phyloP scores from a whole-genome alignment of 2,113 vertebrate species.

The Octodon degus region DNA sequence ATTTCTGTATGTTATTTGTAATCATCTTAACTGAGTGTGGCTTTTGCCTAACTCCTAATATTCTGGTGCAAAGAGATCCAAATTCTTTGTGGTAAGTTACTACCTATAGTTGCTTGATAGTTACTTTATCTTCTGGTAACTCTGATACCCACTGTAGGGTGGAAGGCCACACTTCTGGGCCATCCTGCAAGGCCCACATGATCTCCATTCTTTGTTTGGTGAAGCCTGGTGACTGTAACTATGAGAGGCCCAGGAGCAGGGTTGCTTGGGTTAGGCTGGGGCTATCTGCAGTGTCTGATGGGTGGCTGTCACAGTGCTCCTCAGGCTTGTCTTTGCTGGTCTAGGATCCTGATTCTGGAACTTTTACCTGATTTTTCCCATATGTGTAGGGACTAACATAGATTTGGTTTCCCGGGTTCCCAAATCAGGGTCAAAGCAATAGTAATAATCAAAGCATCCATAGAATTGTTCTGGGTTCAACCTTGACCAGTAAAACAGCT shows the following conservation, averaged over 20 bases:
- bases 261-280: not conserved
- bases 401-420: not conserved
- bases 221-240: not conserved
- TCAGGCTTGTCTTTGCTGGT: not conserved
- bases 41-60: not conserved
- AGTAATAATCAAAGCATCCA: not conserved
- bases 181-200: not conserved
- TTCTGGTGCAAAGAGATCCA: not conserved
- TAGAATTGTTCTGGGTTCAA: not conserved
- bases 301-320: not conserved
- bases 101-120: not conserved
- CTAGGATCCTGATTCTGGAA: too few species aligned
- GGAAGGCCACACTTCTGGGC: not conserved
- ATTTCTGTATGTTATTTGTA: conserved; percentile 35
- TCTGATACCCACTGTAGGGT: not conserved
- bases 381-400: not conserved
- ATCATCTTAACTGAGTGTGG: not conserved
- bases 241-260: not conserved
- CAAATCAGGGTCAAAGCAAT: not conserved
- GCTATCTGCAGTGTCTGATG: not conserved
- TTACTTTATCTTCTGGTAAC: not conserved
- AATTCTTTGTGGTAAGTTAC: not conserved
- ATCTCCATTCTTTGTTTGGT: not conserved
- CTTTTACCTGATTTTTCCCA: not conserved
- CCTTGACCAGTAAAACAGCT: not conserved